Conservation (phyloP, 1,140 invertebrate genomes). For the Brachionus paranguensis region DNA sequence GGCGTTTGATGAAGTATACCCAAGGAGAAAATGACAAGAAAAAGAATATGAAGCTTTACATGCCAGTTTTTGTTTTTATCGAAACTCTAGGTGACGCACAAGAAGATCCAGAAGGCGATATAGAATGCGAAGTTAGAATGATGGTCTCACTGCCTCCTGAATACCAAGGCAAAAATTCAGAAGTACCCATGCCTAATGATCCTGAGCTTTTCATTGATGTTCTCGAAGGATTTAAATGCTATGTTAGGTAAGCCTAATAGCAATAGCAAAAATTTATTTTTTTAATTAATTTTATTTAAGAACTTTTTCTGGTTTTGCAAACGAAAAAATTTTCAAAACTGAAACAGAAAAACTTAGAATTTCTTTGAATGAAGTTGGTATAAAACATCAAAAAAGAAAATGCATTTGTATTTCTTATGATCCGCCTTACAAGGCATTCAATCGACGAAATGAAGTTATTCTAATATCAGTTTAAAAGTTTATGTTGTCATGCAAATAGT, state of each 20-base stretch:
- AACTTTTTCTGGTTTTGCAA: constrained; percentile 10
- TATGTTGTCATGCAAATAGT: too few relatives aligned
- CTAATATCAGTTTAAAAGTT: background rate
- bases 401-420: constrained; percentile 36
- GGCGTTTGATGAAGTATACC: background rate
- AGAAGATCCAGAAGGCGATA: background rate
- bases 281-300: background rate
- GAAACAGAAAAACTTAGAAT: constrained; percentile 19
- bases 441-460: constrained; percentile 34
- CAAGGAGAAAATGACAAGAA: constrained; percentile 32
- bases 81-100: background rate
- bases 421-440: constrained; percentile 29
- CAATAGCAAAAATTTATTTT: background rate
- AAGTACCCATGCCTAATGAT: background rate
- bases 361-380: background rate
- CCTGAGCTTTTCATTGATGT: constrained; percentile 16
- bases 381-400: background rate
- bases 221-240: background rate
- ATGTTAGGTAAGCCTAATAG: background rate
- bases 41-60: constrained; percentile 29
- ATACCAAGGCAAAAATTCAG: background rate
- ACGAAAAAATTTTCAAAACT: constrained; percentile 15
- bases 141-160: constrained; percentile 26
- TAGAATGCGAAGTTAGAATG: background rate
- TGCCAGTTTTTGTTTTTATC: constrained; percentile 20